Base-by-base conservation (phyloP, 2,888 invertebrate species). In the Parthenolecanium corni region DNA sequence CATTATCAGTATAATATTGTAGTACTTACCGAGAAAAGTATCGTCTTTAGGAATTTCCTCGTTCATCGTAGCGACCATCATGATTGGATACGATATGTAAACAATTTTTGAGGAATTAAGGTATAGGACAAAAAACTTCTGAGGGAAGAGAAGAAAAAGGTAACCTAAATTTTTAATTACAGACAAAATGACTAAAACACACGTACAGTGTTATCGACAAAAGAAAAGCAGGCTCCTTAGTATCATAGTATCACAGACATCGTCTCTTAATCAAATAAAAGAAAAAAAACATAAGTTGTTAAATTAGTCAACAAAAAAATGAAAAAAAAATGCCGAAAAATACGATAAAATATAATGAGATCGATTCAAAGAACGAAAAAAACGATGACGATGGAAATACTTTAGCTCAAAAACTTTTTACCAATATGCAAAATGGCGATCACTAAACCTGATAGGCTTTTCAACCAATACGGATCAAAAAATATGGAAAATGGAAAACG, bases 1-100 rank as follows among this genome's bases (percentile, higher is more conserved):
- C n/a, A n/a, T n/a, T n/a, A n/a, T n/a, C n/a, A n/a, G n/a, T n/a
- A n/a, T n/a, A n/a, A n/a, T n/a, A n/a, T n/a, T n/a, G n/a, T n/a
- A n/a, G n/a, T 49, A 71, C 72, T 67, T 73, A 75, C 57, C 72
- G 74, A 63, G 40, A 53, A 53, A 53, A 24, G 62, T 16, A 18
- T 63, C 63, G 18, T 63, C 63, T 52, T 46, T 63, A 11, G 40
- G 36, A 18, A 5, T 47, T 54, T 54, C 63, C 6, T 54, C 63
- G 14, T 47, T 63, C 21, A 63, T 31, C 1, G 63, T 63, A 23
- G 63, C 63, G 47, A 63, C 54, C 63, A 63, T 63, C 23, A n/a
- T 46, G 24, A 16, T n/a, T 38, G 16, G 36, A 21, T 14, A 21
- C 12, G 24, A 36, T 40, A 40, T 44, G 23, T 12, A 6, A 23